Conservation (phyloP, 23 tunicate species). For the Trididemnum nubilum region DNA sequence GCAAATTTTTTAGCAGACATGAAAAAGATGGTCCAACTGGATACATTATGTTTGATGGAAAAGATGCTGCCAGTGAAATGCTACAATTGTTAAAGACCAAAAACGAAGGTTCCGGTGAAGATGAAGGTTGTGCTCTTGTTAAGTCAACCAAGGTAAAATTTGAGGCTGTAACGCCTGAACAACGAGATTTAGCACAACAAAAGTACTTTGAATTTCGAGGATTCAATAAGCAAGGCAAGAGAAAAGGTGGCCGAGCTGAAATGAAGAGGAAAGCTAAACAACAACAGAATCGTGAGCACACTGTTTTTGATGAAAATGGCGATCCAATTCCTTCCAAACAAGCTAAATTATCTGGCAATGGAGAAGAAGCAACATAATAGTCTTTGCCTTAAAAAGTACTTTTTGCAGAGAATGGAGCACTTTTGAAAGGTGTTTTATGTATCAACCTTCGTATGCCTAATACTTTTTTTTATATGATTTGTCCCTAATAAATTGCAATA, state of each 20-base stretch:
- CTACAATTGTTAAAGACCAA: constrained; percentile 35
- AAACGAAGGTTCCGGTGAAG: no score
- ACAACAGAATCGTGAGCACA: background rate
- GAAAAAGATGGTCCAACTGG: constrained; percentile 70
- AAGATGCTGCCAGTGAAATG: constrained; percentile 36
- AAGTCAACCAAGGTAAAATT: constrained; percentile 48
- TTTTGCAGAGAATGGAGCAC: no score
- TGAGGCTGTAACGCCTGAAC: constrained; percentile 47
- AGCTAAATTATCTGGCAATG: constrained; percentile 6
- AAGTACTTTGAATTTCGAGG: constrained; percentile 44
- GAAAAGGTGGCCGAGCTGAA: background rate
- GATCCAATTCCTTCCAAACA: constrained; percentile 25
- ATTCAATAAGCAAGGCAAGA: constrained; percentile 22
- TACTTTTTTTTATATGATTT: no score
- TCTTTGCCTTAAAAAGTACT: background rate
- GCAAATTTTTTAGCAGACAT: constrained; percentile 61
- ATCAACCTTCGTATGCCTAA: no score
- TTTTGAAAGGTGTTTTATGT: no score
- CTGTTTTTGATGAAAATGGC: constrained; percentile 8
- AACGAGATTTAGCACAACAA: constrained; percentile 30
- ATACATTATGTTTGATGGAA: constrained; percentile 41
- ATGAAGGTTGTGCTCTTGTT: constrained; percentile 29
- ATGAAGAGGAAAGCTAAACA: background rate
- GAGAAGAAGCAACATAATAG: background rate
- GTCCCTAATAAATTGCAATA: no score